Conservation (phyloP, 1,140 invertebrate species). For the Linepithema humile region DNA sequence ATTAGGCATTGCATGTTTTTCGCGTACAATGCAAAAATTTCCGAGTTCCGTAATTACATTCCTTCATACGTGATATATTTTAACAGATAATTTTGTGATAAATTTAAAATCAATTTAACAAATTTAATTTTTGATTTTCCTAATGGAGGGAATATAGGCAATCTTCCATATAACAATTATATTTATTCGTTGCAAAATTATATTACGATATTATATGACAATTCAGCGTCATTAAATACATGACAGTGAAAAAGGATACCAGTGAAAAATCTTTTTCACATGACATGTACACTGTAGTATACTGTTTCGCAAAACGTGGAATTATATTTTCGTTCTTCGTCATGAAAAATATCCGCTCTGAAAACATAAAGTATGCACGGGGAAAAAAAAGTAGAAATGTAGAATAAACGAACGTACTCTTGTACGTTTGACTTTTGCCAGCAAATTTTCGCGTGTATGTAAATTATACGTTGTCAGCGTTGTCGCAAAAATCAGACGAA, state of each 20-base stretch:
- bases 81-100: not conserved
- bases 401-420: slow-evolving; percentile 9
- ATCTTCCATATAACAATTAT: not conserved
- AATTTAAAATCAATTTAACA: not conserved
- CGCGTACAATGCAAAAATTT: not conserved
- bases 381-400: slow-evolving; percentile 35
- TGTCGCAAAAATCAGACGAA: slow-evolving; percentile 26
- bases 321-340: slow-evolving; percentile 37
- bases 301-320: slow-evolving; percentile 23
- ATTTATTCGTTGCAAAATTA: not conserved
- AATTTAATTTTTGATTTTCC: not conserved
- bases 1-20: not conserved
- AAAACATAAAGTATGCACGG: not conserved
- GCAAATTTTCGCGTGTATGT: not conserved
- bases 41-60: not conserved
- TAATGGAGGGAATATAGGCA: not conserved
- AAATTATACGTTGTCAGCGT: slow-evolving; percentile 15
- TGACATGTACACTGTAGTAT: not conserved
- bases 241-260: not conserved
- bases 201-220: not conserved
- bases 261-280: not conserved
- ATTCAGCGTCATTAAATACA: slow-evolving; percentile 24
- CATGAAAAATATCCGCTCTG: slow-evolving; percentile 15
- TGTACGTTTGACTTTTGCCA: slow-evolving; percentile 4
- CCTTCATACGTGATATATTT: no score